phyloP scores from a whole-genome alignment of 2,113 vertebrate species.

The Cromileptes altivelis region DNA sequence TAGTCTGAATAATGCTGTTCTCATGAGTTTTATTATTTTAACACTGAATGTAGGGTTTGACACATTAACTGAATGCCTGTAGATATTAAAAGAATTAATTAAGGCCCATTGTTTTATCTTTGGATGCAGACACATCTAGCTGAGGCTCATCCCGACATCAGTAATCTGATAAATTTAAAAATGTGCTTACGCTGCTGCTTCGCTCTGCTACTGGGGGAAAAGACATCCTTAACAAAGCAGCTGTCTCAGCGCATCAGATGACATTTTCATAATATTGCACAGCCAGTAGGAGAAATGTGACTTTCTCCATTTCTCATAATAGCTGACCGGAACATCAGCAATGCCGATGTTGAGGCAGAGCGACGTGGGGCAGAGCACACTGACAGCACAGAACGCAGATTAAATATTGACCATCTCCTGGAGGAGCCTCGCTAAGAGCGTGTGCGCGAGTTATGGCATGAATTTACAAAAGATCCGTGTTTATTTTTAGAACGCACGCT shows the following conservation, averaged over 20 bases:
- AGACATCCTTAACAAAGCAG: conserved; percentile 56
- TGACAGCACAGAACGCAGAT: conserved; percentile 47
- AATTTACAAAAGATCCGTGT: conserved; percentile 59
- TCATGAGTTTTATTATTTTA: background rate
- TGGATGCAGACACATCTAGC: conserved; percentile 20
- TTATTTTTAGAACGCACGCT: conserved; percentile 75
- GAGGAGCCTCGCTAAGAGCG: conserved; percentile 51
- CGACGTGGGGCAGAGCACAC: conserved; percentile 24
- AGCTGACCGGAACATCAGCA: conserved; percentile 59
- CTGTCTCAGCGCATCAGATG: conserved; percentile 76
- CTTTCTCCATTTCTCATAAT: conserved; percentile 64
- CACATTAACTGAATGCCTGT: background rate
- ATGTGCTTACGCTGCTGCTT: conserved; percentile 48
- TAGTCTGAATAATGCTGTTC: background rate
- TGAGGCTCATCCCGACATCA: conserved; percentile 7
- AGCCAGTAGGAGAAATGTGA: conserved; percentile 61
- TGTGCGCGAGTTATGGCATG: conserved; percentile 49
- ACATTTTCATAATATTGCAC: conserved; percentile 66
- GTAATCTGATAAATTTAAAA: conserved; percentile 43
- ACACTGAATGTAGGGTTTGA: background rate
- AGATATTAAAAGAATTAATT: background rate
- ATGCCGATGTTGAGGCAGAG: conserved; percentile 7
- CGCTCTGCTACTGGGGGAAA: conserved; percentile 33
- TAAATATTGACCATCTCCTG: conserved; percentile 81
- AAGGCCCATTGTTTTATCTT: conserved; percentile 15